phyloP scores from a whole-genome alignment of 2,888 invertebrate species.

The Napeogenes sylphis region DNA sequence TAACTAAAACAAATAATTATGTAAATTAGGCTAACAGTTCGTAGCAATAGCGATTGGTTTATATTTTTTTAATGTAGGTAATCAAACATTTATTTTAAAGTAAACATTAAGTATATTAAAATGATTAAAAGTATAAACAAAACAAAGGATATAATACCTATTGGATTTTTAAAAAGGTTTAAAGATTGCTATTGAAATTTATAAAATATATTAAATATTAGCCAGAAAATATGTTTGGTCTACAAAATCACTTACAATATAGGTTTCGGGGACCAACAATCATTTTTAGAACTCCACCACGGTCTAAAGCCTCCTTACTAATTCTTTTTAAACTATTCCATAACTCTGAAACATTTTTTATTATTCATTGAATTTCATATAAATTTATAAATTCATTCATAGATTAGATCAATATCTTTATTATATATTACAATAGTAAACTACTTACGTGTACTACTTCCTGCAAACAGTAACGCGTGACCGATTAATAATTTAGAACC shows the following conservation, averaged over 20 bases:
- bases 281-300: conserved; percentile 1
- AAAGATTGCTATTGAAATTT: too few relatives aligned
- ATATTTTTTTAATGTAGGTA: too few relatives aligned
- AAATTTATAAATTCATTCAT: conserved; percentile 36
- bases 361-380: conserved; percentile 26
- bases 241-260: conserved; percentile 29
- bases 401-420: neutral
- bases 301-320: neutral
- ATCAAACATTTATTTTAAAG: too few relatives aligned
- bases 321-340: conserved; percentile 44
- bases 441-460: conserved; percentile 53
- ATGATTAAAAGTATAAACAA: too few relatives aligned
- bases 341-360: conserved; percentile 20
- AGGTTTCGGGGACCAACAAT: neutral
- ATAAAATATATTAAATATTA: too few relatives aligned
- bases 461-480: conserved; percentile 40
- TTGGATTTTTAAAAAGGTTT: too few relatives aligned
- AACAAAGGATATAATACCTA: too few relatives aligned
- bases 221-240: too few relatives aligned
- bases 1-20: conserved; percentile 39
- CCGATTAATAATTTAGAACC: conserved; percentile 41
- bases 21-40: neutral
- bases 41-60: too few relatives aligned
- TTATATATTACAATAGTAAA: neutral
- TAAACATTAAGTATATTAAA: too few relatives aligned